A percentile compares a stretch with the other conserved stretches of the same genome.
These are phyloP conservation scores for Athalia circularis DNA, from an alignment of 2,888 invertebrate species.

Conservation along the genomic window DNA sequence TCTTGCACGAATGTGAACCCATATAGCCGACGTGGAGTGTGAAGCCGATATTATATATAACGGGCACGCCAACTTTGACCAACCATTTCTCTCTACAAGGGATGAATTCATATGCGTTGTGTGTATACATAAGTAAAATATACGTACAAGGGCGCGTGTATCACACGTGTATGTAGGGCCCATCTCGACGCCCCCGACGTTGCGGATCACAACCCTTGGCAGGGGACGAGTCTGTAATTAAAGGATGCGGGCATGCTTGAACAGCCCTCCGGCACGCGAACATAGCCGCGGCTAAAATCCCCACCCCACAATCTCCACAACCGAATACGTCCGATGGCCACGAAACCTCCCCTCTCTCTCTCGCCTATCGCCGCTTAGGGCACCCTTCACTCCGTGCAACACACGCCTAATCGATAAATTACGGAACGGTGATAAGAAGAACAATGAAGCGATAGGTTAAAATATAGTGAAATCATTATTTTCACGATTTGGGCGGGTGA, in stretches of 20 bases:
- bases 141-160: no score
- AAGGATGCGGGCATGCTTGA: conserved; percentile 44
- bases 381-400: neutral
- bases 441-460: no score
- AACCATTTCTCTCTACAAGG: conserved; percentile 22
- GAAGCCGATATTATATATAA: conserved; percentile 43
- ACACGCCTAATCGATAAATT: conserved; percentile 19
- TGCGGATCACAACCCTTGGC: conserved; percentile 36
- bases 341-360: neutral
- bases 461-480: neutral
- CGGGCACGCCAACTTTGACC: conserved; percentile 43
- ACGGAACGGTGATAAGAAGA: conserved; percentile 11
- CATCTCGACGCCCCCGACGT: neutral
- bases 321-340: neutral
- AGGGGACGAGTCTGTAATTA: conserved; percentile 43
- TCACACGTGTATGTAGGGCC: neutral
- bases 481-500: neutral
- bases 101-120: no score
- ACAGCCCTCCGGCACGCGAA: conserved; percentile 45
- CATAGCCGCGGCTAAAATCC: conserved; percentile 11
- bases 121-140: no score
- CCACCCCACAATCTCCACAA: conserved; percentile 19
- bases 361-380: neutral
- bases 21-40: conserved; percentile 22
- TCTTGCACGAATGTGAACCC: conserved; percentile 33